phyloP scores from a whole-genome alignment of 2,797 vertebrate genomes.

The Cirrhinus mrigala region DNA sequence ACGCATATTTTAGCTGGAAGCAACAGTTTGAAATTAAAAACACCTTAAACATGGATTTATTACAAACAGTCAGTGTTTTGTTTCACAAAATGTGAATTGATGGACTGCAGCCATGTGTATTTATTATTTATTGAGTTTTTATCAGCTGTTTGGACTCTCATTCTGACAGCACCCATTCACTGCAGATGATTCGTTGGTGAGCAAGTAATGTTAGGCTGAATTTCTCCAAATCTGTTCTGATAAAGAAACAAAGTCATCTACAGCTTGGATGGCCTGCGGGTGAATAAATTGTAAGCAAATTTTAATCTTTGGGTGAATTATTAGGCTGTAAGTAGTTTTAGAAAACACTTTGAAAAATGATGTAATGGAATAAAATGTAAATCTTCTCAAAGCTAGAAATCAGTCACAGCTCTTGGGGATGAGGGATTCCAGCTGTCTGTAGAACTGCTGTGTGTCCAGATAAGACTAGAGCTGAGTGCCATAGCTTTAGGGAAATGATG shows the following conservation, averaged over 20 bases:
- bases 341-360: background rate
- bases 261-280: background rate
- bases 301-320: too few relatives aligned
- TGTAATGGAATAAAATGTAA: background rate
- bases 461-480: background rate
- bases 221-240: background rate
- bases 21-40: too few relatives aligned
- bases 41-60: too few relatives aligned
- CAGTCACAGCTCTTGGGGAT: background rate
- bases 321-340: background rate
- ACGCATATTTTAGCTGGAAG: too few relatives aligned
- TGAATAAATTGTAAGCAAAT: background rate
- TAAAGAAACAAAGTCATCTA: background rate
- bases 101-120: too few relatives aligned
- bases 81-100: too few relatives aligned
- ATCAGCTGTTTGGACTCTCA: background rate
- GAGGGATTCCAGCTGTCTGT: constrained; percentile 1
- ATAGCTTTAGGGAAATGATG: background rate
- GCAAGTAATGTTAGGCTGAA: background rate
- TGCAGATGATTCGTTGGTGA: background rate
- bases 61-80: too few relatives aligned
- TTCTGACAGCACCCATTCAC: background rate
- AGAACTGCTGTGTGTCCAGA: background rate
- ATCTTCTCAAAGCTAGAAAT: background rate
- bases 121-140: background rate